phyloP scores from a whole-genome alignment of 2,888 invertebrate genomes.

The Mantis religiosa region DNA sequence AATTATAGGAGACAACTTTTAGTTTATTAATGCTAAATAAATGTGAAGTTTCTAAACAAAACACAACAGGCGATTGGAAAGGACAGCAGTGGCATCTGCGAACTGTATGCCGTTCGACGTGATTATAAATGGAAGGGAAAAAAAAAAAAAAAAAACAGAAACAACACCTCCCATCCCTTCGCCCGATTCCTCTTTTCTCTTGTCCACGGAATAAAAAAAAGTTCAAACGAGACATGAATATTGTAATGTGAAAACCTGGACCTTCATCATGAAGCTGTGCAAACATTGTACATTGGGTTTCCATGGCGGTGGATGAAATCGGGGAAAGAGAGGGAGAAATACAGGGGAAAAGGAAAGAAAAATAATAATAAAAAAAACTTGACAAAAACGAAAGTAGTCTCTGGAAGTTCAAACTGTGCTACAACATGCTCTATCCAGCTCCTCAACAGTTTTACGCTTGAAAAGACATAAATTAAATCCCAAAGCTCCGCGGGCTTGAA shows the following conservation, averaged over 20 bases:
- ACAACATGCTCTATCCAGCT: conserved; percentile 13
- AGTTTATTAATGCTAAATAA: neutral
- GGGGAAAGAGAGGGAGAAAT: neutral
- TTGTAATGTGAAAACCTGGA: neutral
- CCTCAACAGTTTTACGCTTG: conserved; percentile 23
- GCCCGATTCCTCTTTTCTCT: neutral
- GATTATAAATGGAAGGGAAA: neutral
- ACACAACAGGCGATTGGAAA: neutral
- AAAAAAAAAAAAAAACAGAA: neutral
- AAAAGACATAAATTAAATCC: conserved; percentile 31
- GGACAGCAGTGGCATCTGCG: neutral
- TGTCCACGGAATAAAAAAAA: neutral
- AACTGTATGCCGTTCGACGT: neutral
- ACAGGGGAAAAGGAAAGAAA: neutral
- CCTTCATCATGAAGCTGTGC: neutral
- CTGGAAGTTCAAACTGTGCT: neutral
- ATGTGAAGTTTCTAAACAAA: neutral
- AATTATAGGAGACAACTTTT: neutral
- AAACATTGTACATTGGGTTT: neutral
- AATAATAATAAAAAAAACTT: neutral
- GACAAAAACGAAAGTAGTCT: conserved; percentile 2
- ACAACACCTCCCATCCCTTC: neutral
- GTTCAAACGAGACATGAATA: conserved; percentile 8
- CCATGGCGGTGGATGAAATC: neutral
- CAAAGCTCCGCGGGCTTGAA: conserved; percentile 29